These are phyloP conservation scores for Elephantulus edwardii DNA, from an alignment of 2,113 vertebrate species.

Conservation along the genomic window DNA sequence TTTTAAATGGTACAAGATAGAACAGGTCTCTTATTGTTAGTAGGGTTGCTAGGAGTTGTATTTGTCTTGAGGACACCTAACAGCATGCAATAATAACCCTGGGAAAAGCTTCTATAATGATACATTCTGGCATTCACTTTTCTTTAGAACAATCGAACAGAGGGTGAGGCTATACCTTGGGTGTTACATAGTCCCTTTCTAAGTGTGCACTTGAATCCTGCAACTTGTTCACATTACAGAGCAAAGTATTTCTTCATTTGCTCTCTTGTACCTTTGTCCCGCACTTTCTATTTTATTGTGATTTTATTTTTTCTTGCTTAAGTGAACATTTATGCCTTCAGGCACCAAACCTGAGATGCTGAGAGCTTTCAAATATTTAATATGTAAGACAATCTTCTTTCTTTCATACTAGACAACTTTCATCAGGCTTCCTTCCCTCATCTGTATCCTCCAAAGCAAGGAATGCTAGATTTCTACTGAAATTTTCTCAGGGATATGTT, in stretches of 20 bases:
- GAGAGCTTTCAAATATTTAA: neutral
- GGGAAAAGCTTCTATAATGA: neutral
- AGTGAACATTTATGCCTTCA: conserved; percentile 38
- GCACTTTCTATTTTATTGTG: neutral
- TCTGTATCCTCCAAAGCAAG: conserved; percentile 17
- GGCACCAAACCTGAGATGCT: conserved; percentile 42
- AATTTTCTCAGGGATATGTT: conserved; percentile 49
- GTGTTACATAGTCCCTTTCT: neutral
- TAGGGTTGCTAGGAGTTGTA: too few species aligned
- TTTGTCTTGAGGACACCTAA: too few species aligned
- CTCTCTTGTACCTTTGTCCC: conserved; percentile 1
- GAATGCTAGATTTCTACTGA: neutral
- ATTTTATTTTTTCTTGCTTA: neutral
- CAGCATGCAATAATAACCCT: neutral
- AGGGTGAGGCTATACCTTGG: neutral
- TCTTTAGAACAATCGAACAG: neutral
- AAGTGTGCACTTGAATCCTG: neutral
- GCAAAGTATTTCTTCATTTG: neutral
- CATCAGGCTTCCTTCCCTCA: conserved; percentile 40
- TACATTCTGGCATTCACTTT: neutral
- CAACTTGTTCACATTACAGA: conserved; percentile 9
- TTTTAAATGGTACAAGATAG: too few species aligned
- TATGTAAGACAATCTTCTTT: conserved; percentile 35
- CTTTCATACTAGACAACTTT: neutral
- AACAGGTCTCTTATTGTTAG: too few species aligned